Evolutionary conservation across 2,113 vertebrate species (phyloP).

Genomic region (Apodemus sylvaticus): DNA sequence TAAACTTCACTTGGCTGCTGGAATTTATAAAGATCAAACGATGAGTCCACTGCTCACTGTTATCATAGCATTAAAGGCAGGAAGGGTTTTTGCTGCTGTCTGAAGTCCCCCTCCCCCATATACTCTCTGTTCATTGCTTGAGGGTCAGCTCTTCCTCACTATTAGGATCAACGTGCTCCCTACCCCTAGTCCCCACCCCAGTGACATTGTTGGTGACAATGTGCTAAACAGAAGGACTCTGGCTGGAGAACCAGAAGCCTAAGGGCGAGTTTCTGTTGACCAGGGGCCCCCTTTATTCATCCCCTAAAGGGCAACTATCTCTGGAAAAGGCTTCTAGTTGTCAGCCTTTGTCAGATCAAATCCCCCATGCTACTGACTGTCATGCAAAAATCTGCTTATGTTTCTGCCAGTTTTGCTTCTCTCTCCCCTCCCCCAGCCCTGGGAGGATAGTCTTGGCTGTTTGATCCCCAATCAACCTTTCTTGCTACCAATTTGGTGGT

Average conservation of each 20-base stretch:
- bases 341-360: background rate
- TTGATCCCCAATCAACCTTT: background rate
- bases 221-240: background rate
- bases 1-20: constrained; percentile 32
- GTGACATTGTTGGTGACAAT: background rate
- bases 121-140: background rate
- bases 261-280: background rate
- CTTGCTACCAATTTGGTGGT: background rate
- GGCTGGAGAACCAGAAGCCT: background rate
- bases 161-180: background rate
- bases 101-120: background rate
- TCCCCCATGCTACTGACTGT: too few species aligned
- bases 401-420: too few species aligned
- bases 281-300: background rate
- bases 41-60: background rate
- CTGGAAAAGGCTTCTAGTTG: background rate
- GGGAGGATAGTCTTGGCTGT: background rate
- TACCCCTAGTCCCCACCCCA: background rate
- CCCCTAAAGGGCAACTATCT: background rate
- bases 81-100: background rate
- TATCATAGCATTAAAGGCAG: background rate
- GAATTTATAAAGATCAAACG: constrained; percentile 12
- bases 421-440: background rate
- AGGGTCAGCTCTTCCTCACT: background rate
- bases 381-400: background rate